Conservation (phyloP, 2,113 vertebrate genomes). For the Mormoops blainvillei region DNA sequence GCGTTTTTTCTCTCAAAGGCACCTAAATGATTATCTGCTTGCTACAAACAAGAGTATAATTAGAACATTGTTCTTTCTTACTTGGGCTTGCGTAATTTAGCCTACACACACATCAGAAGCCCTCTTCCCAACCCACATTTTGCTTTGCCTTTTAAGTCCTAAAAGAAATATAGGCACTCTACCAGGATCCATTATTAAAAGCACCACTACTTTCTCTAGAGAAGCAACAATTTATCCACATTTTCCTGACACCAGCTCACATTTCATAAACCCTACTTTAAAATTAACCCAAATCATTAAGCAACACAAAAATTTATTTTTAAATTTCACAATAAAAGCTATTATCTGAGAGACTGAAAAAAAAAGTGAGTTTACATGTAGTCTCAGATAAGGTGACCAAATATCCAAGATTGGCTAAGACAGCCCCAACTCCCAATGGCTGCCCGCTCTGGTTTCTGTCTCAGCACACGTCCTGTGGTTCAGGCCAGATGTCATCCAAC, state of each 20-base stretch:
- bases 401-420: slow-evolving; percentile 38
- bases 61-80: slow-evolving; percentile 11
- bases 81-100: neutral
- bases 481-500: slow-evolving; percentile 35
- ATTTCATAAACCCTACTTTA: slow-evolving; percentile 60
- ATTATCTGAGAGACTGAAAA: neutral
- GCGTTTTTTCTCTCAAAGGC: neutral
- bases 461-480: slow-evolving; percentile 32
- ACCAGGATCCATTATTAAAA: slow-evolving; percentile 45
- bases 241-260: slow-evolving; percentile 57
- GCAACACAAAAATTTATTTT: slow-evolving; percentile 23
- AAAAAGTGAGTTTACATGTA: slow-evolving; percentile 29
- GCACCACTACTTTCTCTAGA: slow-evolving; percentile 12
- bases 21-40: slow-evolving; percentile 12
- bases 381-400: slow-evolving; percentile 58
- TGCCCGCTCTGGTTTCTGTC: slow-evolving; percentile 57
- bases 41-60: neutral
- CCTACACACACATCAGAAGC: neutral
- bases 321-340: slow-evolving; percentile 39
- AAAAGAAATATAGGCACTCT: slow-evolving; percentile 48
- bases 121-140: neutral
- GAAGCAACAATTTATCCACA: slow-evolving; percentile 26
- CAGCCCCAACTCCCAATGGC: slow-evolving; percentile 19
- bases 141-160: slow-evolving; percentile 24
- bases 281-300: slow-evolving; percentile 65